phyloP scores from a whole-genome alignment of 2,888 invertebrate genomes.

The Leptodirus hochenwartii region DNA sequence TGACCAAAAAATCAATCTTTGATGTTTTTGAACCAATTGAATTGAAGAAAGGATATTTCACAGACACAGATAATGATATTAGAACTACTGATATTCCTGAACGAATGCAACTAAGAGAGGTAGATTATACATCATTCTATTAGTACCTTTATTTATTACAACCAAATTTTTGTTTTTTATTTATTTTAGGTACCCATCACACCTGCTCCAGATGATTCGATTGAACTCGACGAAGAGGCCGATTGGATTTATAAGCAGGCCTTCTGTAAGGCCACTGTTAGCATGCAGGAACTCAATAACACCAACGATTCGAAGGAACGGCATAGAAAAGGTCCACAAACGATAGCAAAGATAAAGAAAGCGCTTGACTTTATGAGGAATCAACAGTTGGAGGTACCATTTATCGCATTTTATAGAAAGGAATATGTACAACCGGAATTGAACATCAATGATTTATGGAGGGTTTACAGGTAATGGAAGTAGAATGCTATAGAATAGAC shows the following conservation, averaged over 20 bases:
- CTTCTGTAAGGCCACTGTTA: conserved; percentile 68
- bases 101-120: conserved; percentile 76
- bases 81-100: conserved; percentile 80
- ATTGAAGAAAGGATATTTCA: conserved; percentile 88
- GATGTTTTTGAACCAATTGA: conserved; percentile 97
- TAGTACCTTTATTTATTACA: too few species aligned
- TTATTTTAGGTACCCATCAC: conserved; percentile 81
- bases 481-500: too few species aligned
- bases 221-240: conserved; percentile 84
- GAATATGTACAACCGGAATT: conserved; percentile 93
- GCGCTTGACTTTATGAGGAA: conserved; percentile 92
- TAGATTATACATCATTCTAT: too few species aligned
- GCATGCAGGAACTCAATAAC: conserved; percentile 49
- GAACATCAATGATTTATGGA: conserved; percentile 92
- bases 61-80: conserved; percentile 82
- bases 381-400: conserved; percentile 90
- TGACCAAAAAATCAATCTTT: conserved; percentile 71
- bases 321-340: conserved; percentile 44
- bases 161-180: too few species aligned
- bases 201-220: conserved; percentile 61
- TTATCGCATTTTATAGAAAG: conserved; percentile 96
- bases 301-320: conserved; percentile 33
- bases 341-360: conserved; percentile 80
- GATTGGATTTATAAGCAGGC: conserved; percentile 94
- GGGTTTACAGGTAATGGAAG: too few species aligned